A percentile compares a stretch with the other conserved stretches of the same genome.
Conservation (phyloP, 2,888 invertebrate species). For the Vanessa cardui region DNA sequence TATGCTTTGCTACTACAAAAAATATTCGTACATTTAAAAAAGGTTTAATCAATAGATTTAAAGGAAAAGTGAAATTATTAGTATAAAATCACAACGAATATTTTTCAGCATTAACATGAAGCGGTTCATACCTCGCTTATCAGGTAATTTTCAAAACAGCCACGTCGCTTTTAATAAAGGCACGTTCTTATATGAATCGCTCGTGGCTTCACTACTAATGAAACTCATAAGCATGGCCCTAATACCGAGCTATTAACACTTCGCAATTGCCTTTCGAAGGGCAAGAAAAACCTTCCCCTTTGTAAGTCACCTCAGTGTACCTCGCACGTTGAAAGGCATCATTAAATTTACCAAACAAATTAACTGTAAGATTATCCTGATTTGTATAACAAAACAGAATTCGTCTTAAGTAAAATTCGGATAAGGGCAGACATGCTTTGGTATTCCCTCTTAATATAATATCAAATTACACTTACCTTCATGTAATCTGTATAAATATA, state of each 20-base stretch:
- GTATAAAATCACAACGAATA: conserved; percentile 22
- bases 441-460: conserved; percentile 23
- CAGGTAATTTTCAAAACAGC: conserved; percentile 72
- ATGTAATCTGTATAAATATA: conserved; percentile 20
- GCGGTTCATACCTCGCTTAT: conserved; percentile 36
- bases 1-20: no score
- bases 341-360: conserved; percentile 72
- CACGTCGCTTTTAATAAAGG: conserved; percentile 75
- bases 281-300: conserved; percentile 64
- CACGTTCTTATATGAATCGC: conserved; percentile 77
- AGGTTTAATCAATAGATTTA: neutral
- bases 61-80: neutral
- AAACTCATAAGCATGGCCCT: conserved; percentile 77
- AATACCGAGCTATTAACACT: conserved; percentile 73
- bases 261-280: conserved; percentile 68
- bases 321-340: conserved; percentile 56
- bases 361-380: conserved; percentile 47
- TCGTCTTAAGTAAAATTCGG: conserved; percentile 14
- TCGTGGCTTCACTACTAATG: conserved; percentile 73
- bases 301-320: conserved; percentile 47
- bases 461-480: conserved; percentile 28
- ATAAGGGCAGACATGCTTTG: conserved; percentile 15
- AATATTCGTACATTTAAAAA: no score
- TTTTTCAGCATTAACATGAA: conserved; percentile 23
- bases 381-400: conserved; percentile 32